Conservation (phyloP, 2,797 vertebrate genomes). For the Notamacropus eugenii region DNA sequence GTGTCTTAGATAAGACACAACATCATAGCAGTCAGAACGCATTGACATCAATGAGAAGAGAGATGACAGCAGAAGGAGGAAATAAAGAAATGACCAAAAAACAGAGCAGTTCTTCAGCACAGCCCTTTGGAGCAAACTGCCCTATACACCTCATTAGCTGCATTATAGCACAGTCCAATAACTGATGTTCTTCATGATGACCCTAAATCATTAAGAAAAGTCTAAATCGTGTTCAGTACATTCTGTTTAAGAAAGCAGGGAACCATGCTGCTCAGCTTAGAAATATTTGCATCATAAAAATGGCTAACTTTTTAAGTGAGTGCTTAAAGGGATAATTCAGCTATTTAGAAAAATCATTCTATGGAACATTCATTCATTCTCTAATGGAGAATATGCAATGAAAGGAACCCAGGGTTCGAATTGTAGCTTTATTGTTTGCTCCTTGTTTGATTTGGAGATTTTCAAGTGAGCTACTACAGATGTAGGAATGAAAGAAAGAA, state of each 20-base stretch:
- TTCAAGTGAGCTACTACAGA: neutral
- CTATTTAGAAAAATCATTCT: neutral
- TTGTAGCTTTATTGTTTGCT: neutral
- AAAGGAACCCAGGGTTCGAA: neutral
- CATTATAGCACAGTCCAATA: neutral
- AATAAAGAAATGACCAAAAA: neutral
- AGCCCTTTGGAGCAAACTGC: neutral
- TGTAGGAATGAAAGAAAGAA: no score
- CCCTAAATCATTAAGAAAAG: neutral
- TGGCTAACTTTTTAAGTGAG: neutral
- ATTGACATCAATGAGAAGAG: neutral
- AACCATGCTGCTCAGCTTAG: neutral
- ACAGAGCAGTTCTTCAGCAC: neutral
- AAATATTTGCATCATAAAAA: slow-evolving; percentile 2
- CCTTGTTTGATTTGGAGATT: neutral
- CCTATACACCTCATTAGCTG: neutral
- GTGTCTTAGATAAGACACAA: slow-evolving; percentile 19
- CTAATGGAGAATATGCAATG: neutral
- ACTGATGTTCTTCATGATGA: neutral
- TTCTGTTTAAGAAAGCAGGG: neutral
- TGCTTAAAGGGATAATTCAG: neutral
- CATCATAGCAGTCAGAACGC: neutral
- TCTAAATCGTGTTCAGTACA: slow-evolving; percentile 13
- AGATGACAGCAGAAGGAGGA: neutral
- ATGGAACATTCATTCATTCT: neutral